Evolutionary conservation across 2,888 invertebrate species (phyloP), one percentile per base, ranked within the genome.

Genomic region (Sabatieria punctata): DNA sequence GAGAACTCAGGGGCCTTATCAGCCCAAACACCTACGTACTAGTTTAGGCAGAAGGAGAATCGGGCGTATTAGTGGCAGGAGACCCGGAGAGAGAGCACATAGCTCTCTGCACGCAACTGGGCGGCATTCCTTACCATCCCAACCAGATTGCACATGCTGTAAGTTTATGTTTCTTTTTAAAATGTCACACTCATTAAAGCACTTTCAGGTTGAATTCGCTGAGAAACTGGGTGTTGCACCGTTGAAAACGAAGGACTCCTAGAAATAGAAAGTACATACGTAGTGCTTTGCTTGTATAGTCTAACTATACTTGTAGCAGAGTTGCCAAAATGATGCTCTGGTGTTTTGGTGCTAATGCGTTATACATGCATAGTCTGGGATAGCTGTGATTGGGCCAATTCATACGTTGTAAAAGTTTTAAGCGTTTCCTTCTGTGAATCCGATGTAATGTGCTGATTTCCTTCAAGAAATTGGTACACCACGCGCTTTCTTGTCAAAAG

Each of bases 11-110:
- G 19, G 23, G 8, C 21, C 21, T 39, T 11, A 8, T 11, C n/a
- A n/a, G n/a, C n/a, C n/a, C n/a, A n/a, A n/a, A n/a, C n/a, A n/a
- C n/a, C n/a, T n/a, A n/a, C n/a, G 24, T 33, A 25, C 24, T 13
- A 19, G 40, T 55, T 15, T 38, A 63, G 65, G 56, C 56, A 19
- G 61, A 61, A 38, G 58, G 58, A 22, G 60, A 63, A 47, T 19
- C 11, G 38, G 19, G n/a, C 13, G 58, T 63, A 4, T 47, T 58
- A 39, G 55, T 61, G 22, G 51, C 64, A 4, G 64, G 64, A 6
- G 64, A 64, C 49, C 64, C 64, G 18, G 63, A 65, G 41, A 48
- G 62, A 35, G 53, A 54, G 3, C 63, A 64, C 45, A 58, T 57
- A 50, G 51, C 50, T 44, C 51, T 56, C 51, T 59, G 59, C 46